Percentiles rank a stretch among this genome's conserved stretches.
These are phyloP conservation scores for Seriola dumerili DNA, from an alignment of 2,113 vertebrate genomes.

Conservation along the genomic window DNA sequence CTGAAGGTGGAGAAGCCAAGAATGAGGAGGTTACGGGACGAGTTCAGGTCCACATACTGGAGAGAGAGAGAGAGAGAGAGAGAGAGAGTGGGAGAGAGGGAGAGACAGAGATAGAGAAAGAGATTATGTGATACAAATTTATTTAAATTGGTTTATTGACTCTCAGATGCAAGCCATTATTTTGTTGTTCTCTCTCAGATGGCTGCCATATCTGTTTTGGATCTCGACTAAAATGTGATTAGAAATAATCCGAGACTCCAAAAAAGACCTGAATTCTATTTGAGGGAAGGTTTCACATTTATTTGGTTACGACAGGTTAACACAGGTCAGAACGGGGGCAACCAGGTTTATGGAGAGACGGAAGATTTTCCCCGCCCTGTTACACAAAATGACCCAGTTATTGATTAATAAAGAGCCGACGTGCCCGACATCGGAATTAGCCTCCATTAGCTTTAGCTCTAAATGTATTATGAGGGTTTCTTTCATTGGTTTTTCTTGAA, in stretches of 20 bases:
- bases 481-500: background rate
- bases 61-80: slow-evolving; percentile 3
- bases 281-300: background rate
- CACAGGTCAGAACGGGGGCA: background rate
- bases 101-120: background rate
- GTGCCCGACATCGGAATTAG: background rate
- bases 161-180: slow-evolving; percentile 42
- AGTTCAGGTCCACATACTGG: slow-evolving; percentile 87
- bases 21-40: slow-evolving; percentile 87
- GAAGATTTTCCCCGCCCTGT: background rate
- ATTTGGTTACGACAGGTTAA: slow-evolving; percentile 3
- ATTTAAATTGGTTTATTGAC: slow-evolving; percentile 40
- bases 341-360: background rate
- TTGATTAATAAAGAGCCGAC: background rate
- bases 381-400: background rate
- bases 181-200: slow-evolving; percentile 18
- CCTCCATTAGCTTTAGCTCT: background rate
- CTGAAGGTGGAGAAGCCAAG: slow-evolving; percentile 86
- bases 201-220: slow-evolving; percentile 19
- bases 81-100: background rate
- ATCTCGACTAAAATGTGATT: slow-evolving; percentile 41
- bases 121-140: slow-evolving; percentile 14
- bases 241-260: slow-evolving; percentile 1
- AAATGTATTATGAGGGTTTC: background rate
- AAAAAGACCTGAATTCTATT: slow-evolving; percentile 26